Evolutionary conservation across 2,888 invertebrate genomes (phyloP), one percentile per base, ranked within the genome.

Genomic region (Myopa testacea): DNA sequence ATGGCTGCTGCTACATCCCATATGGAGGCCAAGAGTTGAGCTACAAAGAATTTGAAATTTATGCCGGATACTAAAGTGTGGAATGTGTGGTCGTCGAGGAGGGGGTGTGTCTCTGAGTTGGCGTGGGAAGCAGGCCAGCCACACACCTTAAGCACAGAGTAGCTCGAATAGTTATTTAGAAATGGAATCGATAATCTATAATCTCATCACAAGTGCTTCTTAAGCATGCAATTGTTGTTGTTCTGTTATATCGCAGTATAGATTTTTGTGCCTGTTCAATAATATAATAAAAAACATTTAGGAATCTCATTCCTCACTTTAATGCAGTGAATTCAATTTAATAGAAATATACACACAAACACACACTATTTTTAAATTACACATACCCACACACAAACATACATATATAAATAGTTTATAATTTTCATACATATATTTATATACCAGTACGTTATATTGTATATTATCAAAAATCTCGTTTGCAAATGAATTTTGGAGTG

Each of bases 1-100:
- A 96, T 85, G 94, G 92, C 40, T 93, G 93, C 75, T 93, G 94
- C 87, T 96, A 96, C 92, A 95, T 96, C 89, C 92, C 96, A 16
- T 96, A 93, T 86, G 95, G 90, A 0, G 96, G 96, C 65, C 92
- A 93, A 84, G 96, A 96, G 87, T 88, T 95, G 77, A 92, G 93
- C 71, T 95, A 93, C 91, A 92, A 92, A n/a, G 94, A 95, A 73
- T 96, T 94, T 86, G 96, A 96, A 91, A 90, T 96, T 83, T 92
- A 96, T 75, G 84, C 87, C 75, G 77, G 84, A 63, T 82, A 85
- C 82, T 89, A 87, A 83, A 37, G 19, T 19, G 60, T 12, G 60
- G 60, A 12, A 19, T 19, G 60, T 4, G 60, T 60, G 60, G 5
- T 16, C 16, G 55, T 55, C 55, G 55, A 16, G 10, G 55, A 55